Base-by-base conservation (phyloP, 2,113 vertebrate species). In the Eolophus roseicapilla region DNA sequence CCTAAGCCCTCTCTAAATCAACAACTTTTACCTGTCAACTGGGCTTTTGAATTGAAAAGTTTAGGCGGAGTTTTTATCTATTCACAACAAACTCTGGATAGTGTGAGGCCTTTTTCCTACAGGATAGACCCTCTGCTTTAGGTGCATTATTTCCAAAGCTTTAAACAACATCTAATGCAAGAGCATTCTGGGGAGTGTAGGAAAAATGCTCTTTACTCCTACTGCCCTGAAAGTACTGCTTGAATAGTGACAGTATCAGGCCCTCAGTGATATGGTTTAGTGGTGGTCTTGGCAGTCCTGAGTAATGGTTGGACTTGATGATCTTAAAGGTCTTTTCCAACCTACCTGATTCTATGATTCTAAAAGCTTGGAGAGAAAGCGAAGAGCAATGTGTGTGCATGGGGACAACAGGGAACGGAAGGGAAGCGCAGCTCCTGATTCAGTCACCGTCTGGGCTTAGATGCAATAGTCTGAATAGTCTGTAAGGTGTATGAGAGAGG, bases 211-310 rank as follows among this genome's bases (percentile, higher is more conserved):
- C 25, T 75, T 13, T 79, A 2, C 10, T 67, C n/a, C 37, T 43
- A 16, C 28, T 46, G 25, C 16, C 29, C 52, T 80, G 35, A 62
- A 67, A 92, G 28, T 28, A 29, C 5, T 52, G 29, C 47, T 62
- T 43, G 31, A 53, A 41, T 10, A 73, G 17, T 0, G 3, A 46
- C 6, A 37, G 4, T 4, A 18, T 39, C 41, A 35, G 29, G 10
- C 16, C 59, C 33, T 59, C 57, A 35, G 57, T n/a, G 33, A 15
- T n/a, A 35, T 24, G 33, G 57, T 59, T 59, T 35, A 24, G 21
- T 35, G 21, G 57, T 35, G 57, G 21, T 59, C 33, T 35, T 24
- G 21, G 57, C 33, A 59, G 13, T 35, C 33, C 13, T 59, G 21
- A 59, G 57, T 59, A 59, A 59, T 59, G 57, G n/a, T 24, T 59